Base-by-base conservation (phyloP, 1,140 invertebrate species). In the Drosophila triauraria region DNA sequence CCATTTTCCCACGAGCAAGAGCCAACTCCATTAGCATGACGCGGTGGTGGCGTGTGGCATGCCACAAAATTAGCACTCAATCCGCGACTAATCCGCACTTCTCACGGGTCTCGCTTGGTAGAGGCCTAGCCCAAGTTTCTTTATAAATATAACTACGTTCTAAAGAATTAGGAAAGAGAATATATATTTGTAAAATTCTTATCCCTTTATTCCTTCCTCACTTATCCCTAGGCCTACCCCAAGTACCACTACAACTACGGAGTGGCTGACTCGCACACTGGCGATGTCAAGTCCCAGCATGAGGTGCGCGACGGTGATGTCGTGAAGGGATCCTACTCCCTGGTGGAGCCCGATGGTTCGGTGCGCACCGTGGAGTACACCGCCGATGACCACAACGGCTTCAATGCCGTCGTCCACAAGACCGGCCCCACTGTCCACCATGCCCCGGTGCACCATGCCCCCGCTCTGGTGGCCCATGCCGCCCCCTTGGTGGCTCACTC, bases 361-460 rank as follows among this genome's bases (percentile, higher is more conserved):
- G 93, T 94, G 68, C 93, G 94, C 46, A 94, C 92, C 57, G 96
- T 96, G 47, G 94, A 95, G 80, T 96, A 96, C 91, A 95, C 95
- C 2, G 96, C 96, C 13, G 96, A 96, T 87, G 95, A 96, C 68
- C 94, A 95, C 81, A 95, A 94, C 74, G 96, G 96, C 3, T 93
- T 93, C 91, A 93, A 93, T 57, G 93, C 93, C 12, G 92, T 93
- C 2, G 93, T 93, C 4, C 93, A 93, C 85, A 93, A 94, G 91
- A 93, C 90, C 20, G 93, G 90, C 17, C 92, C 92, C 59, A 91
- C 86, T 27, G 59, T 92, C 9, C 91, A 92, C 58, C 86, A 84
- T 47, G 82, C 87, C 38, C 82, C 82, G 20, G 63, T 75, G 32
- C 63, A 58, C 17, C 83, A 86, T 51, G 82, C 85, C 30, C 85